Conservation (phyloP, 2,888 invertebrate species). For the Latrodectus elegans region DNA sequence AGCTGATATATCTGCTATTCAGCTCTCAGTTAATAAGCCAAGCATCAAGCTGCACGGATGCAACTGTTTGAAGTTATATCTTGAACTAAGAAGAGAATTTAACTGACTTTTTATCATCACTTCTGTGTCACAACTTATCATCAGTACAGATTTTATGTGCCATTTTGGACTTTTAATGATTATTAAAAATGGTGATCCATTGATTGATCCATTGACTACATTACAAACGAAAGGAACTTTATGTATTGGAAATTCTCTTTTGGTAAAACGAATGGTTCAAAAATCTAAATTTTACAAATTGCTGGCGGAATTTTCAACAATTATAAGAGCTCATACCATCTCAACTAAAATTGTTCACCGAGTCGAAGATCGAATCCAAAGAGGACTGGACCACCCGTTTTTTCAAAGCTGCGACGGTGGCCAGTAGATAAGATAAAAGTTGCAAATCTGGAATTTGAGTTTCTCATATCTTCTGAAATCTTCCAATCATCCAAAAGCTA, state of each 20-base stretch:
- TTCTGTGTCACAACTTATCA: too few species aligned
- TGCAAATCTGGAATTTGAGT: constrained; percentile 29
- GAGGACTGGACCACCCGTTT: constrained; percentile 2
- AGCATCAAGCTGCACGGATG: background rate
- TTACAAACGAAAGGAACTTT: background rate
- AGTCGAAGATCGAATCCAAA: background rate
- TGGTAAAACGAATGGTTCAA: background rate
- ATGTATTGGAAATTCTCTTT: background rate
- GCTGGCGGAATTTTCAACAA: constrained; percentile 14
- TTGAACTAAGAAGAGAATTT: background rate
- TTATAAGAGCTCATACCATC: constrained; percentile 6
- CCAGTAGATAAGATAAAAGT: background rate
- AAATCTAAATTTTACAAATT: constrained; percentile 19
- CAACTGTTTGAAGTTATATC: background rate
- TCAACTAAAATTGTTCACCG: background rate
- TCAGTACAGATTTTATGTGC: too few species aligned
- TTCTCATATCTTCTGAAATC: background rate
- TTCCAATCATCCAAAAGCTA: background rate
- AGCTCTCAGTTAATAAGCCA: background rate
- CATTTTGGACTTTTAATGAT: too few species aligned
- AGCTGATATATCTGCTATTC: background rate
- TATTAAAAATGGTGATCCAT: too few species aligned
- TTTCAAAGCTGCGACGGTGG: constrained; percentile 1
- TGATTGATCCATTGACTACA: too few species aligned
- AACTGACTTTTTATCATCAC: background rate